A percentile compares a stretch with the other conserved stretches of the same genome.
phyloP scores from a whole-genome alignment of 2,797 vertebrate genomes.

The Scolopax rusticola region DNA sequence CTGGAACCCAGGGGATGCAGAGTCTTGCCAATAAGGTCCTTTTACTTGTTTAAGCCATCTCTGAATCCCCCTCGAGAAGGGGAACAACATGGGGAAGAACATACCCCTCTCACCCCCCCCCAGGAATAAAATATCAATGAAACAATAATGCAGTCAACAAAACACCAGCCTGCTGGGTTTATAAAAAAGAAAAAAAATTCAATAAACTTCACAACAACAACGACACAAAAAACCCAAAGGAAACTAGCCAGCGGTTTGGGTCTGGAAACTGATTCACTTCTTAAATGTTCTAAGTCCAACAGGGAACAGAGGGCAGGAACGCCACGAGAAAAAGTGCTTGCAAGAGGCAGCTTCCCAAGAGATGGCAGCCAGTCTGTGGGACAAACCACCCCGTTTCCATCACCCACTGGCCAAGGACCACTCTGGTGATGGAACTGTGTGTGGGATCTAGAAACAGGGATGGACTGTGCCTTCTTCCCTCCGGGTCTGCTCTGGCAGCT shows the following conservation, averaged over 20 bases:
- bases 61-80: slow-evolving; percentile 42
- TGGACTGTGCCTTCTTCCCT: slow-evolving; percentile 19
- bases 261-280: slow-evolving; percentile 49
- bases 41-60: slow-evolving; percentile 35
- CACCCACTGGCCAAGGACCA: not conserved
- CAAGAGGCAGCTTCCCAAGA: not conserved
- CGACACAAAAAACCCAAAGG: not conserved
- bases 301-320: not conserved
- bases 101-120: not conserved
- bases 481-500: not conserved
- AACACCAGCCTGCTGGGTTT: slow-evolving; percentile 82
- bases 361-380: not conserved
- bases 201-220: slow-evolving; percentile 37
- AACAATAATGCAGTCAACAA: slow-evolving; percentile 51
- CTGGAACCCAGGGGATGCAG: slow-evolving; percentile 5
- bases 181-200: slow-evolving; percentile 31
- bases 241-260: slow-evolving; percentile 55
- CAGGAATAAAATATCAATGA: slow-evolving; percentile 52
- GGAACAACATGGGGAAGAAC: not conserved
- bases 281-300: slow-evolving; percentile 5
- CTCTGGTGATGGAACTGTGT: not conserved
- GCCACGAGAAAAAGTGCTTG: slow-evolving; percentile 12
- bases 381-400: not conserved
- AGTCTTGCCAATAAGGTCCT: slow-evolving; percentile 13
- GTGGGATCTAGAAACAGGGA: not conserved